phyloP scores from a whole-genome alignment of 2,888 invertebrate genomes.

The Diarsia mendica region DNA sequence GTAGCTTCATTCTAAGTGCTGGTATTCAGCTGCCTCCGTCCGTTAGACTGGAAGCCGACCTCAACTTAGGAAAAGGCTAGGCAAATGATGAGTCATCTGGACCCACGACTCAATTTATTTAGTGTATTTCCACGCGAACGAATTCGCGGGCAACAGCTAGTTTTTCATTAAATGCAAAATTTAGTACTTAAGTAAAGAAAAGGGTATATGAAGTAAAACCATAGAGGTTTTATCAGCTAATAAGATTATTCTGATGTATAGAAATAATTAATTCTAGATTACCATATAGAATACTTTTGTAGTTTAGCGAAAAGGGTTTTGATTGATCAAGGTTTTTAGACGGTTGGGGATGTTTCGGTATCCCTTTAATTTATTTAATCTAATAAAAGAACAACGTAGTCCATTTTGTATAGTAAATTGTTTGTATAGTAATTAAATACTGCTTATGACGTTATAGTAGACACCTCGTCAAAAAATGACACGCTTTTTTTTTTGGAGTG shows the following conservation, averaged over 20 bases:
- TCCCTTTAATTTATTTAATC: background rate
- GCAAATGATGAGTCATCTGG: background rate
- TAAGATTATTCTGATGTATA: constrained; percentile 17
- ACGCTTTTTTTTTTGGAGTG: too few species aligned
- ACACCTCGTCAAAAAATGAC: too few species aligned
- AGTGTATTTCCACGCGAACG: background rate
- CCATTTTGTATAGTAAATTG: too few species aligned
- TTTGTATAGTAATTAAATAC: too few species aligned
- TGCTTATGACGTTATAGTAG: too few species aligned
- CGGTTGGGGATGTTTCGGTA: background rate
- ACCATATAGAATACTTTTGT: constrained; percentile 47
- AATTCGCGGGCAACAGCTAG: too few species aligned
- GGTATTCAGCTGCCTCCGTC: too few species aligned
- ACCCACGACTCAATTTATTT: background rate
- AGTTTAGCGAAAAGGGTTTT: constrained; percentile 26
- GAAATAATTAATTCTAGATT: constrained; percentile 17
- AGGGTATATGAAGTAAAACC: background rate
- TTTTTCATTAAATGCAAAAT: background rate
- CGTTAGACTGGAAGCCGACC: background rate
- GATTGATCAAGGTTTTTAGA: constrained; percentile 8
- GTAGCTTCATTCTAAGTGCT: too few species aligned
- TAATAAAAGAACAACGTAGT: too few species aligned
- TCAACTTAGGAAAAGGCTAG: background rate
- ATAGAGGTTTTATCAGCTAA: background rate
- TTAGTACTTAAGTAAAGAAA: background rate